Conservation (phyloP, 2,888 invertebrate genomes). For the Cryptocephalus moraei region DNA sequence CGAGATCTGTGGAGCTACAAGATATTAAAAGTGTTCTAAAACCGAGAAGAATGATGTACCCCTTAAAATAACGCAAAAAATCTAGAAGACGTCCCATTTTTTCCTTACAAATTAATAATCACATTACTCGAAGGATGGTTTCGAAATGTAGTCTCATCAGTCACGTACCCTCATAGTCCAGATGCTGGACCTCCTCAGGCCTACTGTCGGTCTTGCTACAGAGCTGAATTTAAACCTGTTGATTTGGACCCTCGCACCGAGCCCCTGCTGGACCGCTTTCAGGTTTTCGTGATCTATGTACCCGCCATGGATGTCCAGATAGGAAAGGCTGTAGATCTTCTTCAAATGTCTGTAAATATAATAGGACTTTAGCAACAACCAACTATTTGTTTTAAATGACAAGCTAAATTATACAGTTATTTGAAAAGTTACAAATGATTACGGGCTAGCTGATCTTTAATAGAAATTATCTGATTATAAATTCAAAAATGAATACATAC, state of each 20-base stretch:
- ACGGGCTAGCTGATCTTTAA: no score
- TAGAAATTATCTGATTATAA: no score
- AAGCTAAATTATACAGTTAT: no score
- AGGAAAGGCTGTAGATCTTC: conserved; percentile 54
- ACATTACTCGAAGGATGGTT: no score
- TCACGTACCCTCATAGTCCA: conserved; percentile 82
- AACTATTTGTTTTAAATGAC: background rate
- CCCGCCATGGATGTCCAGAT: conserved; percentile 77
- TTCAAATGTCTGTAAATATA: conserved; percentile 36
- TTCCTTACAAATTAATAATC: no score
- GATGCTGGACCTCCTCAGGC: conserved; percentile 75
- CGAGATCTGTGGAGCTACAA: no score
- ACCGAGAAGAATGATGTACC: no score
- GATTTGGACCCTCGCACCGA: conserved; percentile 50
- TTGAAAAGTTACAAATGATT: no score
- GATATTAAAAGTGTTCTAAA: no score
- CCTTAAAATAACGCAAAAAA: no score
- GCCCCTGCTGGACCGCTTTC: conserved; percentile 43
- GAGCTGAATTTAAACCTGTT: conserved; percentile 74
- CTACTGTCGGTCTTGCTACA: conserved; percentile 83
- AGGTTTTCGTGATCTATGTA: conserved; percentile 51
- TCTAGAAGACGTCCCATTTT: no score
- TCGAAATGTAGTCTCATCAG: conserved; percentile 31
- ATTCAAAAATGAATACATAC: no score
- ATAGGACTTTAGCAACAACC: background rate